Evolutionary conservation across 2,113 vertebrate species (phyloP).

Genomic region (Mesitornis unicolor): DNA sequence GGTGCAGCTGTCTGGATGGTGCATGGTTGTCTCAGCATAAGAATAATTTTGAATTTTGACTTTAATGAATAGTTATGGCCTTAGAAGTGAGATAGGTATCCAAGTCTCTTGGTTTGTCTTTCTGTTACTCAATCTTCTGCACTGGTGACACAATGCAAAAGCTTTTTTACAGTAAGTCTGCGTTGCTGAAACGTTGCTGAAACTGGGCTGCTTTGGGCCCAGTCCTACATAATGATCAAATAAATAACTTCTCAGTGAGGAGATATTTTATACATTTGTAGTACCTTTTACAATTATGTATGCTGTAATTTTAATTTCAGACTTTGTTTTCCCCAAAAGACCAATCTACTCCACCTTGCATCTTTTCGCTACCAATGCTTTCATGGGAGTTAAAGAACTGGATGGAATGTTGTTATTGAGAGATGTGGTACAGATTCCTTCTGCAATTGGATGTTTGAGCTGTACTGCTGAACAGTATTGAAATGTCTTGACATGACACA

Average conservation of each 20-base stretch:
- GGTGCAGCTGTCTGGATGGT: not conserved
- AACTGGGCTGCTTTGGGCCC: not conserved
- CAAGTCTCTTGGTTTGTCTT: not conserved
- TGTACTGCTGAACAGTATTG: not conserved
- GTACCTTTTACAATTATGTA: not conserved
- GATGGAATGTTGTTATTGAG: not conserved
- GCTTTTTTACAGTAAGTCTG: not conserved
- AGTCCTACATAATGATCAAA: not conserved
- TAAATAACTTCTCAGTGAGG: not conserved
- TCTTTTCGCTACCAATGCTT: not conserved
- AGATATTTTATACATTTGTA: not conserved
- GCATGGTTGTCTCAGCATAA: not conserved
- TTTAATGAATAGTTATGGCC: too few species aligned
- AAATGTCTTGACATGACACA: not conserved
- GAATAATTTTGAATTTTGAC: not conserved
- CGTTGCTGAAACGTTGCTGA: too few species aligned
- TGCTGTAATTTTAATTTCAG: not conserved
- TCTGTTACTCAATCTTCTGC: fast-evolving
- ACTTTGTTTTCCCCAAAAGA: not conserved
- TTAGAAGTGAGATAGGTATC: not conserved
- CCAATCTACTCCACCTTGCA: not conserved
- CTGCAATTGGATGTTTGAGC: not conserved
- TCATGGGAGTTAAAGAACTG: not conserved
- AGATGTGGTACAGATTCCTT: not conserved
- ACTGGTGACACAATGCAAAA: not conserved